A percentile compares a stretch with the other conserved stretches of the same genome.
phyloP scores from a whole-genome alignment of 2,888 invertebrate species.

The Philopedon plagiatum region DNA sequence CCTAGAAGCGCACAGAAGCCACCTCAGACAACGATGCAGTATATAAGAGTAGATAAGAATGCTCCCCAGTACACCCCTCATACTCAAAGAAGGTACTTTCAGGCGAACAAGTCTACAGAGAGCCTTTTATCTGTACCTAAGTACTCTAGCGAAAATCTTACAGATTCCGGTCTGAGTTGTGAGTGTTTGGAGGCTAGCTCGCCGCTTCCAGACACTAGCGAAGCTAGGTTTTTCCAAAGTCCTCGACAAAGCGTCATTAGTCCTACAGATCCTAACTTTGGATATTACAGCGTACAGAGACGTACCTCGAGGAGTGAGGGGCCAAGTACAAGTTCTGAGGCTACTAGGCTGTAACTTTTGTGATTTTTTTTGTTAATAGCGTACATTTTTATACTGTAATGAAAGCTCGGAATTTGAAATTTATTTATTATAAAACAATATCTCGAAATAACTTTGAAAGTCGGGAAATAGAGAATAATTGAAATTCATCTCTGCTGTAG shows the following conservation, averaged over 20 bases:
- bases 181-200: constrained; percentile 74
- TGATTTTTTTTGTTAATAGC: not conserved
- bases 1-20: constrained; percentile 51
- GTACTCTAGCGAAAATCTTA: constrained; percentile 75
- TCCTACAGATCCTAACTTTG: constrained; percentile 67
- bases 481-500: too few relatives aligned
- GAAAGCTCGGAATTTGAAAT: too few relatives aligned
- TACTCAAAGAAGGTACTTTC: constrained; percentile 69
- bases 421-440: too few relatives aligned
- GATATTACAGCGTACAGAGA: constrained; percentile 65
- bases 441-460: too few relatives aligned
- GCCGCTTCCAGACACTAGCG: constrained; percentile 57
- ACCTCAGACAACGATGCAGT: constrained; percentile 59
- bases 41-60: constrained; percentile 60
- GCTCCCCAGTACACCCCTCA: constrained; percentile 69
- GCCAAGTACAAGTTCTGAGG: constrained; percentile 76
- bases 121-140: constrained; percentile 80
- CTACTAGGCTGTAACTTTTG: constrained; percentile 75
- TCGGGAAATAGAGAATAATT: too few relatives aligned
- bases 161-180: constrained; percentile 80
- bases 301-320: constrained; percentile 69
- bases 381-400: too few relatives aligned
- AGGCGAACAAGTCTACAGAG: constrained; percentile 86
- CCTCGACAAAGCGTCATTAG: constrained; percentile 66
- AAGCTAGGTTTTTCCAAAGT: constrained; percentile 65